Percentiles rank a stretch among this genome's conserved stretches.
Conservation (phyloP, 2,888 invertebrate species). For the Exephanes ischioxanthus region DNA sequence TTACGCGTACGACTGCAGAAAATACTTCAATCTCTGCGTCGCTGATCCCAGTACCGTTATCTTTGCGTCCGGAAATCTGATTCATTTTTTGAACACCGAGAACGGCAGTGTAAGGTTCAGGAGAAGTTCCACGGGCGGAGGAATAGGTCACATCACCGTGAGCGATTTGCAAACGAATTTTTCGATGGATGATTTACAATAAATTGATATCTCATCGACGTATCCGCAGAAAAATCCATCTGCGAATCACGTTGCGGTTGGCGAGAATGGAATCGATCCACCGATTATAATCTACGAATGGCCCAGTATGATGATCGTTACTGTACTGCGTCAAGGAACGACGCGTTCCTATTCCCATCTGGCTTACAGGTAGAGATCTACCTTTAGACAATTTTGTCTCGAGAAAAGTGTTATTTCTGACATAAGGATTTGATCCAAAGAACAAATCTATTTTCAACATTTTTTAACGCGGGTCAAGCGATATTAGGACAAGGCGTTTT, state of each 20-base stretch:
- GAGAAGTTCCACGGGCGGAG: conserved; percentile 91
- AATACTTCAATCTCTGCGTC: conserved; percentile 92
- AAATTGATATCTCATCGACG: conserved; percentile 11
- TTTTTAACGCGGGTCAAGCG: too few species aligned
- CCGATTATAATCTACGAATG: conserved; percentile 93
- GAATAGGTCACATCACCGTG: conserved; percentile 93
- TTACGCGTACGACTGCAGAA: conserved; percentile 94
- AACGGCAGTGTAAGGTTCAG: conserved; percentile 89
- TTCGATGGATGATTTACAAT: conserved; percentile 11
- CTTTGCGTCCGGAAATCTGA: conserved; percentile 93
- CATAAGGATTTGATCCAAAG: too few species aligned
- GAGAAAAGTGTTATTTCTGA: background rate
- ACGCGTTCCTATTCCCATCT: conserved; percentile 90
- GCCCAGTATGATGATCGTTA: conserved; percentile 91
- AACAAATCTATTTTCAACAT: too few species aligned
- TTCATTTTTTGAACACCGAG: conserved; percentile 91
- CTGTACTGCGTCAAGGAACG: conserved; percentile 92
- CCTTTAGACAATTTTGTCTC: background rate
- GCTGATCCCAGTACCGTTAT: conserved; percentile 91
- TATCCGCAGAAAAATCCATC: conserved; percentile 88
- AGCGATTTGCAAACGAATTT: conserved; percentile 75
- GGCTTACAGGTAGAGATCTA: conserved; percentile 88
- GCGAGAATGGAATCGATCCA: conserved; percentile 91
- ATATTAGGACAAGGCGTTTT: too few species aligned
- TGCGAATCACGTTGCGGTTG: conserved; percentile 91